phyloP scores from a whole-genome alignment of 2,113 vertebrate species.

The Cynopterus brachyotis region DNA sequence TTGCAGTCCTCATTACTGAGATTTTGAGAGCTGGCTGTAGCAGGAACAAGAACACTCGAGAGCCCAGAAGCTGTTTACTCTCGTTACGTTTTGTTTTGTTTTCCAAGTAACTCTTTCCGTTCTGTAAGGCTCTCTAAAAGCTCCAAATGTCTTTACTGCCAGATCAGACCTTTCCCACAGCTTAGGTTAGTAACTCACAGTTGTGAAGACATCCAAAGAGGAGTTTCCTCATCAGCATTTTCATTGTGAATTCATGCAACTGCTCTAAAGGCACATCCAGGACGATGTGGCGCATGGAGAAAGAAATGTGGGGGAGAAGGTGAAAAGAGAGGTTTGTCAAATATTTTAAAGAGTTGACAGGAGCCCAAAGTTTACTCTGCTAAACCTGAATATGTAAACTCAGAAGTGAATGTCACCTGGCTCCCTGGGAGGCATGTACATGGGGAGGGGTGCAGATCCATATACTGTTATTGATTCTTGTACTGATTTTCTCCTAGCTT shows the following conservation, averaged over 20 bases:
- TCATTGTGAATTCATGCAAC: neutral
- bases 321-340: neutral
- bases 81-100: neutral
- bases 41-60: neutral
- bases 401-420: neutral
- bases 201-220: neutral
- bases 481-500: neutral
- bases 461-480: neutral
- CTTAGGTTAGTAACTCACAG: neutral
- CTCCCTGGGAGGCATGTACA: neutral
- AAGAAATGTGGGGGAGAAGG: neutral
- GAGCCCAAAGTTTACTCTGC: neutral
- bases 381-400: neutral
- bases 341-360: neutral
- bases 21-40: neutral
- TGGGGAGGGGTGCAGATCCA: neutral
- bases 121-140: neutral
- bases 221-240: neutral
- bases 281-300: neutral
- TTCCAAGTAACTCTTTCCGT: neutral
- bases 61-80: slow-evolving; percentile 16
- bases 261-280: neutral
- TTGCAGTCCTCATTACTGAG: neutral
- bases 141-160: neutral
- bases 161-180: neutral